A percentile compares a stretch with the other conserved stretches of the same genome.
phyloP scores from a whole-genome alignment of 2,888 invertebrate genomes.

The Leptinotarsa rubiginosa region DNA sequence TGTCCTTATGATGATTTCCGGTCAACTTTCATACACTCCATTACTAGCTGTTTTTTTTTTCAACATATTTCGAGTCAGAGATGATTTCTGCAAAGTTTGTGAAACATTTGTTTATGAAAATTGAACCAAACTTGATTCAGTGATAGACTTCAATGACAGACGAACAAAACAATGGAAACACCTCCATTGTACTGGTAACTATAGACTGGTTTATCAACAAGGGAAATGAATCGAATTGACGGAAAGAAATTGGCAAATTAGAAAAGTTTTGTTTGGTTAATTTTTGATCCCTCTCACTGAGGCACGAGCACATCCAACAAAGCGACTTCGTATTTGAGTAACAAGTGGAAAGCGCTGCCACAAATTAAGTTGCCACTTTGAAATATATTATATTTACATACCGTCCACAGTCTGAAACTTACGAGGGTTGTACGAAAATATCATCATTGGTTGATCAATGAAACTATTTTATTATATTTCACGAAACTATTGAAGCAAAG shows the following conservation, averaged over 20 bases:
- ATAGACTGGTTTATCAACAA: background rate
- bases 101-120: too few relatives aligned
- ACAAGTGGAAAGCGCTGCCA: slow-evolving; percentile 25
- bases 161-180: too few relatives aligned
- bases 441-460: too few relatives aligned
- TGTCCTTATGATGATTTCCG: too few relatives aligned
- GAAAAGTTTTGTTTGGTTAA: slow-evolving; percentile 28
- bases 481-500: too few relatives aligned
- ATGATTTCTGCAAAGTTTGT: too few relatives aligned
- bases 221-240: background rate
- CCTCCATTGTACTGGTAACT: background rate
- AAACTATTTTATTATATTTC: too few relatives aligned
- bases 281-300: slow-evolving; percentile 19
- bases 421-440: slow-evolving; percentile 7
- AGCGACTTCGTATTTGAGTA: slow-evolving; percentile 29
- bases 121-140: too few relatives aligned
- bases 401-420: background rate
- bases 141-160: too few relatives aligned
- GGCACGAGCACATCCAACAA: slow-evolving; percentile 11
- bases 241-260: slow-evolving; percentile 20
- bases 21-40: too few relatives aligned
- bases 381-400: slow-evolving; percentile 39
- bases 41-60: too few relatives aligned
- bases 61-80: too few relatives aligned
- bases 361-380: slow-evolving; percentile 45